A percentile compares a stretch with the other conserved stretches of the same genome.
Evolutionary conservation across 1,140 invertebrate genomes (phyloP).

Genomic region (Drosophila aff.): DNA sequence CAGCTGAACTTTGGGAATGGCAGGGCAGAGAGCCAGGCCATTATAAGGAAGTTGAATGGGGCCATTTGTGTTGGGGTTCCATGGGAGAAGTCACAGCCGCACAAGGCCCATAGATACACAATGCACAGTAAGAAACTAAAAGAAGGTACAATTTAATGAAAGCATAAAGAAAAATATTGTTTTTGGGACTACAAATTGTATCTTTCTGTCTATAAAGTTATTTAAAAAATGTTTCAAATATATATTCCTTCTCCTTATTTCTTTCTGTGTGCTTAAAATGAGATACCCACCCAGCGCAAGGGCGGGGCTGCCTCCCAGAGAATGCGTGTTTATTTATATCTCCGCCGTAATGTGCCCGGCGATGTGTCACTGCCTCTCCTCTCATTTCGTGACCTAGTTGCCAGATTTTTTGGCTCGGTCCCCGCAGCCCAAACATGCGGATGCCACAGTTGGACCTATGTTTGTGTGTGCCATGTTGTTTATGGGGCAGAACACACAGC

Average conservation of each 20-base stretch:
- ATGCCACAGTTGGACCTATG: background rate
- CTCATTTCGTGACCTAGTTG: slow-evolving; percentile 65
- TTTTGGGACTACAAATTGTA: no score
- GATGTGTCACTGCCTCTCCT: slow-evolving; percentile 62
- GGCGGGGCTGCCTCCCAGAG: slow-evolving; percentile 22
- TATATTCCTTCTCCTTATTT: background rate
- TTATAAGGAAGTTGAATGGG: slow-evolving; percentile 64
- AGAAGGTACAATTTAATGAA: background rate
- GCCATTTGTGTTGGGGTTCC: slow-evolving; percentile 62
- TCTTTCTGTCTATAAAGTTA: background rate
- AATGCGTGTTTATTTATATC: slow-evolving; percentile 72
- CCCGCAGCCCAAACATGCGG: slow-evolving; percentile 13
- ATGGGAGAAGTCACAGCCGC: slow-evolving; percentile 64
- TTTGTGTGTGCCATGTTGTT: slow-evolving; percentile 49
- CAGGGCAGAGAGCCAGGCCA: slow-evolving; percentile 9
- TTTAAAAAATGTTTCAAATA: background rate
- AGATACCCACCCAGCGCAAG: slow-evolving; percentile 21
- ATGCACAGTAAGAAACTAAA: background rate
- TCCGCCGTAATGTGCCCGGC: slow-evolving; percentile 60
- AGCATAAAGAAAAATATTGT: no score
- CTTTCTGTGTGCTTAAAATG: slow-evolving; percentile 31
- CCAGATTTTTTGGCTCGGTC: slow-evolving; percentile 47
- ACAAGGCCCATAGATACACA: slow-evolving; percentile 43
- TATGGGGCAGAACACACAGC: slow-evolving; percentile 66
- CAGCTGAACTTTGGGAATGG: slow-evolving; percentile 24